A percentile compares a stretch with the other conserved stretches of the same genome.
Evolutionary conservation across 1,140 invertebrate species (phyloP).

Genomic region (Triops cancriformis): DNA sequence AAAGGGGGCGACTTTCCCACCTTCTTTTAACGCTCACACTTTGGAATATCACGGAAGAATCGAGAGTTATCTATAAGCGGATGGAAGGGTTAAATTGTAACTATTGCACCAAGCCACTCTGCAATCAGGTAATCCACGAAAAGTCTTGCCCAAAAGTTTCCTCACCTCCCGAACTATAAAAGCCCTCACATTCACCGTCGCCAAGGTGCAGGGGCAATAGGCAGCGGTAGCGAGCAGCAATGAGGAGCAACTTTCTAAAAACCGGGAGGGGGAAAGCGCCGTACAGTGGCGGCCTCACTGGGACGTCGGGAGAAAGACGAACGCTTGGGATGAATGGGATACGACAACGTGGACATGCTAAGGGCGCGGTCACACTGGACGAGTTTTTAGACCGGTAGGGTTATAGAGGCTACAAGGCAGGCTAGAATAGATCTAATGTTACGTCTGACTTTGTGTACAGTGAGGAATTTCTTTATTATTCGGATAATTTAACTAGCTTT

Average conservation of each 20-base stretch:
- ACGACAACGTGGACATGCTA: too few relatives aligned
- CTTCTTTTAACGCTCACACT: neutral
- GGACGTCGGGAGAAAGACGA: neutral
- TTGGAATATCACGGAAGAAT: too few relatives aligned
- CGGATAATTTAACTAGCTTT: too few relatives aligned
- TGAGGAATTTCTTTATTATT: too few relatives aligned
- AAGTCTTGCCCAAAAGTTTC: neutral
- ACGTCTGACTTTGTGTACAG: too few relatives aligned
- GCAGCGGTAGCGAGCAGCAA: neutral
- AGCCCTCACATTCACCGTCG: constrained; percentile 8
- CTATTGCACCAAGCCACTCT: neutral
- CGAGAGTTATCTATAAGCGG: too few relatives aligned
- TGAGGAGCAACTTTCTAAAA: constrained; percentile 5
- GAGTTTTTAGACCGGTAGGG: too few relatives aligned
- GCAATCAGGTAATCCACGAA: neutral
- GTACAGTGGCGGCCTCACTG: neutral
- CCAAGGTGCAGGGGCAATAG: neutral
- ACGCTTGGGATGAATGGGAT: neutral
- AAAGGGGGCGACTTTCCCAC: neutral
- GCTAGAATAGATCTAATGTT: too few relatives aligned
- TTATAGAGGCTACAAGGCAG: too few relatives aligned
- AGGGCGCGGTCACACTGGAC: too few relatives aligned
- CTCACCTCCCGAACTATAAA: neutral
- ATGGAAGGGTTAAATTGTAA: neutral
- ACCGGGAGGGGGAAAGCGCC: neutral